Base-by-base conservation (phyloP, 2,113 vertebrate species). In the Litocranius walleri region DNA sequence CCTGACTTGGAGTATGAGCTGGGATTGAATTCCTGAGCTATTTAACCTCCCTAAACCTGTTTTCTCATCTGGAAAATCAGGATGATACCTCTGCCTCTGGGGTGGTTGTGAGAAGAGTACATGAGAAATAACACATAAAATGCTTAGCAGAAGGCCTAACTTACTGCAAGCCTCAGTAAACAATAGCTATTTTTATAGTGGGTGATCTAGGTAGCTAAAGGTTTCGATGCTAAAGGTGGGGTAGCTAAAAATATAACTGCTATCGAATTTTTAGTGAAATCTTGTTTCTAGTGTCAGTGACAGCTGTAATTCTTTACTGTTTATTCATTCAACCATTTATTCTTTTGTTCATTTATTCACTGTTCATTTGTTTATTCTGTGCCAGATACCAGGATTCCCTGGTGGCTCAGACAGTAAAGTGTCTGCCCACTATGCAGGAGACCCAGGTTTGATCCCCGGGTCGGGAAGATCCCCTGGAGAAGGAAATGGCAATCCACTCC, bases 251-350 rank as follows among this genome's bases (percentile, higher is more conserved):
- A 43, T 80, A 52, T 56, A 93, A 89, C 43, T 78, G 29, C 78
- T 84, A 83, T 90, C 84, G 48, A 84, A 57, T 94, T 90, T 90
- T 90, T 80, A 84, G n/a, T 86, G 82, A 87, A 97, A 95, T 92
- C 30, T 89, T 91, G 17, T 97, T 92, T 90, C 62, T 56, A 62
- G 36, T 56, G 45, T 78, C 90, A 92, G 50, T 54, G 43, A 91
- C 30, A 86, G 54, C 59, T 91, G 25, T 94, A 88, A 81, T 71
- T 88, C 45, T 67, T 93, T 48, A 43, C 48, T 90, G 30, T 29
- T 52, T 11, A 54, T 71, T 94, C 40, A 85, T 27, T 62, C 59
- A 94, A 67, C 36, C 11, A 48, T 48, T 61, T 77, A 48, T 78
- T 96, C 29, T 71, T 90, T 83, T 64, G 56, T 80, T 21, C 19